Evolutionary conservation across 2,797 vertebrate species (phyloP).

Genomic region (Cynodonichthys magdalenae): DNA sequence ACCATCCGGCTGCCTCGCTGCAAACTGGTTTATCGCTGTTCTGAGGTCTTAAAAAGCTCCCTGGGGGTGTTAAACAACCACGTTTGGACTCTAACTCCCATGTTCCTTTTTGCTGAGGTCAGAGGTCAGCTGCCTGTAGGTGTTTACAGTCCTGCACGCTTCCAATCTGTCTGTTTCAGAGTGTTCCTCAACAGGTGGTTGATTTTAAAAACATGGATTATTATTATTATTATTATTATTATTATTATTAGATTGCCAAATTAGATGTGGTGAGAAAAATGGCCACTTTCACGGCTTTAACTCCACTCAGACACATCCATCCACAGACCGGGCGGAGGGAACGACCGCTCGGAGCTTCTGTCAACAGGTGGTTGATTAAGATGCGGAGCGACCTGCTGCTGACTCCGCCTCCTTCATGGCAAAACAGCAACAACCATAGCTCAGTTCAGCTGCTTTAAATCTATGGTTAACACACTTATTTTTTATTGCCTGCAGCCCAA

Average conservation of each 20-base stretch:
- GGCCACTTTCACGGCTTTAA: background rate
- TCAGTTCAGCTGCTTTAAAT: too few species aligned
- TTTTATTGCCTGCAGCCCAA: too few species aligned
- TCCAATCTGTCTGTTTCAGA: slow-evolving; percentile 10
- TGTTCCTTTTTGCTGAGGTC: background rate
- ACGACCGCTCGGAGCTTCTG: background rate
- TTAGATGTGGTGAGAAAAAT: background rate
- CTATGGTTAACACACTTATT: too few species aligned
- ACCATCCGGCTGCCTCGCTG: slow-evolving; percentile 9
- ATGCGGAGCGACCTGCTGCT: background rate
- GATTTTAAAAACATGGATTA: slow-evolving; percentile 1
- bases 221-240: background rate
- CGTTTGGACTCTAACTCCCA: slow-evolving; percentile 5
- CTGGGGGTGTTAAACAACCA: background rate
- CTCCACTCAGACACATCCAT: slow-evolving; percentile 5
- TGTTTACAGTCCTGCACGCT: background rate
- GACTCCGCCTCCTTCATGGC: background rate
- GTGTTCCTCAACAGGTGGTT: background rate
- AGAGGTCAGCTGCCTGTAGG: background rate
- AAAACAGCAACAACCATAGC: background rate
- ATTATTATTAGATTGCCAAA: background rate
- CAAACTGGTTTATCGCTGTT: background rate
- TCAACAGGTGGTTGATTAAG: slow-evolving; percentile 18
- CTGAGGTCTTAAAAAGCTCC: background rate
- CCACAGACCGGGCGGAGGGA: background rate